A percentile compares a stretch with the other conserved stretches of the same genome.
These are phyloP conservation scores for Mechanitis mazaeus DNA, from an alignment of 2,888 invertebrate genomes.

Conservation along the genomic window DNA sequence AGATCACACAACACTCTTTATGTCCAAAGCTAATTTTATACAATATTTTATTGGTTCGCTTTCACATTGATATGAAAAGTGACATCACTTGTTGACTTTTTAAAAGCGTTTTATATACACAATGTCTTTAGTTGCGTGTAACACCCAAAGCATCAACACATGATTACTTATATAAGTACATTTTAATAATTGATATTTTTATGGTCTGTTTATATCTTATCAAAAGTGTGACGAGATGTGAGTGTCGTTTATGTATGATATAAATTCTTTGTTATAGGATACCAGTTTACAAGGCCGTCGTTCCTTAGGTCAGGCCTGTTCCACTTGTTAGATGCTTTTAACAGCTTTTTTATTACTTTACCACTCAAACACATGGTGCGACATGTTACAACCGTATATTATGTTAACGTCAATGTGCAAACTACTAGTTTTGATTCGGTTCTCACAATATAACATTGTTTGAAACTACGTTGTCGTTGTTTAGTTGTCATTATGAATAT, in stretches of 20 bases:
- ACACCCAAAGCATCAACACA: no score
- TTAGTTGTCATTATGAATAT: not conserved
- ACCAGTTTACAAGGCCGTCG: constrained; percentile 72
- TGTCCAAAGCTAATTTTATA: no score
- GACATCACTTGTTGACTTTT: no score
- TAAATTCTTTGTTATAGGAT: constrained; percentile 71
- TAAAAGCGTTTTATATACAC: no score
- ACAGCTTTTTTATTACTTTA: constrained; percentile 46
- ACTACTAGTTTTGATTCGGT: constrained; percentile 35
- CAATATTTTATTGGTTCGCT: no score
- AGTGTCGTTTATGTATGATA: constrained; percentile 21
- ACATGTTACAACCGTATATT: constrained; percentile 45
- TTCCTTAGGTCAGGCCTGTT: constrained; percentile 71
- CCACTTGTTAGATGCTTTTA: constrained; percentile 55
- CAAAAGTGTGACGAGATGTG: no score
- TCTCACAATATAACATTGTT: constrained; percentile 13
- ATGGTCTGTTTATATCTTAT: no score
- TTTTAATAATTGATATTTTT: no score
- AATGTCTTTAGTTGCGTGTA: no score
- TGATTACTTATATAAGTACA: no score
- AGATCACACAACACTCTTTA: no score
- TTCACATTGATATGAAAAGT: no score
- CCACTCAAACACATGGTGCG: constrained; percentile 51
- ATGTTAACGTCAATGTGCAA: constrained; percentile 51
- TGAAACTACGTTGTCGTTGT: not conserved